Evolutionary conservation across 2,797 vertebrate genomes (phyloP).

Genomic region (Lutra lutra): DNA sequence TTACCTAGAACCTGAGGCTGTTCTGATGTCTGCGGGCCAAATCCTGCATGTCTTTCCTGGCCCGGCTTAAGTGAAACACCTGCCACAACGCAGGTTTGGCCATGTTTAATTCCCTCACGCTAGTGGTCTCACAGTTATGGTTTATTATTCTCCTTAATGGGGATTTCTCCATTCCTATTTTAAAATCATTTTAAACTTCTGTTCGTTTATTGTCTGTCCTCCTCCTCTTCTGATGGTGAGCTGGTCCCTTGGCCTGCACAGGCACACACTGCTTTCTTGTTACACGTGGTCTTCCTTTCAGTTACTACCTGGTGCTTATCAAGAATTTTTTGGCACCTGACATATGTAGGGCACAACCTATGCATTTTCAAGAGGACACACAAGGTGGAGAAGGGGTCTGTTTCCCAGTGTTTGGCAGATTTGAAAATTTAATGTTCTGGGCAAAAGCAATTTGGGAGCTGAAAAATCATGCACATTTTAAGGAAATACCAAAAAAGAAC

Average conservation of each 20-base stretch:
- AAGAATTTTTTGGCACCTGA: not conserved
- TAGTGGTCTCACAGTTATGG: not conserved
- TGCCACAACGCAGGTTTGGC: not conserved
- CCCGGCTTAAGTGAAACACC: not conserved
- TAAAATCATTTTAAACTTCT: not conserved
- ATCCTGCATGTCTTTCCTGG: not conserved
- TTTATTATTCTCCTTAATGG: not conserved
- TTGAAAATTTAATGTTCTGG: not conserved
- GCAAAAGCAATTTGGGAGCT: not conserved
- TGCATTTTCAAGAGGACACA: not conserved
- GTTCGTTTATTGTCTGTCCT: not conserved
- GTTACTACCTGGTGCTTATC: too few species aligned
- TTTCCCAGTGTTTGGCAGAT: not conserved
- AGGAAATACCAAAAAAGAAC: not conserved
- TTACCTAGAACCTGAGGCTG: not conserved
- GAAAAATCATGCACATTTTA: conserved; percentile 25
- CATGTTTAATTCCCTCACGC: not conserved
- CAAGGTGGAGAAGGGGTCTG: not conserved
- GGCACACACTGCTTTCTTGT: too few species aligned
- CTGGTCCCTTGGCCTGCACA: not conserved
- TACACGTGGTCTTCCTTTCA: not conserved
- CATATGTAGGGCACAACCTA: not conserved
- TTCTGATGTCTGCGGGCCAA: not conserved
- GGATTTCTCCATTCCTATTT: not conserved
- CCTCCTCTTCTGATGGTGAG: not conserved